Evolutionary conservation across 1,140 invertebrate genomes (phyloP).

Genomic region (Drosophila azteca): DNA sequence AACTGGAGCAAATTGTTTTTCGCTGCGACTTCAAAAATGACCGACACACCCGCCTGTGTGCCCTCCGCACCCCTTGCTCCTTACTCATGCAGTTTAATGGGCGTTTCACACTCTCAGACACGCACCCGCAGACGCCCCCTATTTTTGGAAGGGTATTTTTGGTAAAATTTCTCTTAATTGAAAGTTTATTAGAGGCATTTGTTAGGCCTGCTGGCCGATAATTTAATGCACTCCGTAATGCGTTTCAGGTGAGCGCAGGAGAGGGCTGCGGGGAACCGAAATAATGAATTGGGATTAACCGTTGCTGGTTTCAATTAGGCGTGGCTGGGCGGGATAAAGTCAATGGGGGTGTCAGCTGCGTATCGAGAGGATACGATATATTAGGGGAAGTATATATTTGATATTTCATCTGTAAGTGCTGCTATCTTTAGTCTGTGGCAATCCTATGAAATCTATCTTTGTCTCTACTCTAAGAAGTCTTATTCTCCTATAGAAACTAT

Average conservation of each 20-base stretch:
- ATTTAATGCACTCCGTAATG: constrained; percentile 71
- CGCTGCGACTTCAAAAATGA: constrained; percentile 29
- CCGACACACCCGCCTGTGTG: constrained; percentile 30
- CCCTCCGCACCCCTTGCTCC: constrained; percentile 11
- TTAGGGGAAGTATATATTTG: too few species aligned
- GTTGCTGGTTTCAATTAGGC: constrained; percentile 64
- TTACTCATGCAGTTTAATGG: constrained; percentile 52
- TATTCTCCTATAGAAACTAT: too few species aligned
- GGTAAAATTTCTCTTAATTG: constrained; percentile 71
- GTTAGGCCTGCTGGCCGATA: constrained; percentile 37
- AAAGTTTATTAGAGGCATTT: constrained; percentile 71
- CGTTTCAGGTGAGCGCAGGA: constrained; percentile 28
- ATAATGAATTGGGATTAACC: constrained; percentile 29
- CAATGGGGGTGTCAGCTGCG: constrained; percentile 53
- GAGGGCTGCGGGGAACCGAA: not conserved
- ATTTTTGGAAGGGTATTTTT: constrained; percentile 29
- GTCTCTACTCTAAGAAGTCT: too few species aligned
- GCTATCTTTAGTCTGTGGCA: too few species aligned
- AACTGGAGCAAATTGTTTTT: constrained; percentile 70
- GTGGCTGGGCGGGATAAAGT: constrained; percentile 37
- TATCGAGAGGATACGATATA: not conserved
- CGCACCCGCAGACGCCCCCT: constrained; percentile 29
- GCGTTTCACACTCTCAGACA: constrained; percentile 28
- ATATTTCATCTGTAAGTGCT: too few species aligned
- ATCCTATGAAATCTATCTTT: too few species aligned